A percentile compares a stretch with the other conserved stretches of the same genome.
phyloP scores from a whole-genome alignment of 2,113 vertebrate species.

The Columba janthina region DNA sequence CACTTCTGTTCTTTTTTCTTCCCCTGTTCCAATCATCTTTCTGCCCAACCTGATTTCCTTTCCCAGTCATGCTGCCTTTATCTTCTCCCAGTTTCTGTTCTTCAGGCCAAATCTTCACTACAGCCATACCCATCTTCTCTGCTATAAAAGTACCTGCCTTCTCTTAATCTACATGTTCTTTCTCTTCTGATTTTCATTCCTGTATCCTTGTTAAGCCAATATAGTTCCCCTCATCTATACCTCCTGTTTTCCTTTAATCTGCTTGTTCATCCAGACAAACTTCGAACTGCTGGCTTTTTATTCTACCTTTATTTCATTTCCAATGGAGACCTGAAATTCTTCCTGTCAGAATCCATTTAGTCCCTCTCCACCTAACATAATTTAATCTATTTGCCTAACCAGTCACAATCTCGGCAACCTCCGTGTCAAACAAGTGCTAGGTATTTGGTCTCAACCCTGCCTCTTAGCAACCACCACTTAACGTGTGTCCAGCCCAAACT shows the following conservation, averaged over 20 bases:
- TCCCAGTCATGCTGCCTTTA: neutral
- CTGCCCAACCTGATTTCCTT: neutral
- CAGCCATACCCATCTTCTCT: neutral
- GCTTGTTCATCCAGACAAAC: neutral
- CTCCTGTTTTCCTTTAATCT: neutral
- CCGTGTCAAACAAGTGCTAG: neutral
- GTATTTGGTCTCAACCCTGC: neutral
- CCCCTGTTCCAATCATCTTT: neutral
- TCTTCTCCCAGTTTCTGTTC: neutral
- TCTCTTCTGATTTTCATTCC: neutral
- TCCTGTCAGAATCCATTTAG: neutral
- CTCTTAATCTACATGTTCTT: neutral
- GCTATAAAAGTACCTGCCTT: neutral
- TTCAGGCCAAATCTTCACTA: neutral
- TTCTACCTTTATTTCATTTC: neutral
- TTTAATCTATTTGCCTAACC: neutral
- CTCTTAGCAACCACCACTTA: neutral
- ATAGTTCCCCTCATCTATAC: neutral
- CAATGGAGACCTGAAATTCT: neutral
- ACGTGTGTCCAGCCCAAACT: accelerated
- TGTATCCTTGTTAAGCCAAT: neutral
- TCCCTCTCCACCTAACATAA: neutral
- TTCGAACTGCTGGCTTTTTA: neutral
- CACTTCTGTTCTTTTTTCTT: neutral
- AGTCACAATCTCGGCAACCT: neutral